Evolutionary conservation across 2,797 vertebrate species (phyloP), one percentile per base, ranked within the genome.

Genomic region (Vireo griseus): DNA sequence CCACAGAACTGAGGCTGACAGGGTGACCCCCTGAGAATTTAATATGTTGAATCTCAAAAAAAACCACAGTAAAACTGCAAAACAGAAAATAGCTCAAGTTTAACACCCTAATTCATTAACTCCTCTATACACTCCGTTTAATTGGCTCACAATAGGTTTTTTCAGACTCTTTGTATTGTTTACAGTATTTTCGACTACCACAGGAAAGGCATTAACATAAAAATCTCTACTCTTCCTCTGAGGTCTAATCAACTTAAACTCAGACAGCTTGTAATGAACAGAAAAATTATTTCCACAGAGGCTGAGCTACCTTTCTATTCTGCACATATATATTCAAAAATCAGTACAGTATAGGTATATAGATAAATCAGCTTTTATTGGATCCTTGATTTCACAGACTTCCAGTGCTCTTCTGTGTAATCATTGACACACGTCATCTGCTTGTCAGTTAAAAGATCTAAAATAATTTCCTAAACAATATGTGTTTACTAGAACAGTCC

Each of bases 1-100:
- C 95, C 97, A 97, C 71, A 94, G 96, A 97, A 97, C 1, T 91
- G 88, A 96, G 91, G 92, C 95, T 97, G 97, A 97, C 97, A 97
- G 98, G 93, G 95, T 98, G 98, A 98, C 97, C 97, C 96, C 95
- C 92, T 93, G 97, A 97, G 97, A 97, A 97, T 98, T 97, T 96
- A 97, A 97, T 96, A 96, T 86, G 71, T 90, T 92, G 90, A 95
- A 92, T 92, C 86, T 74, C 66, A 93, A 96, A 92, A 78, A 90
- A 35, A 35, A 21, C 35, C 50, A 22, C 16, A 12, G 15, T 47
- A 91, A 78, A 76, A 76, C 54, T n/a, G 54, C 47, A 92, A 88
- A 80, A n/a, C 54, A 91, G 22, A 83, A 75, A 75, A 81, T n/a
- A 94, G 35, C 21, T 90, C 74, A 88, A 77, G 73, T 95, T 96